These are phyloP conservation scores for Stegastes partitus DNA, from an alignment of 2,113 vertebrate species.

Conservation along the genomic window DNA sequence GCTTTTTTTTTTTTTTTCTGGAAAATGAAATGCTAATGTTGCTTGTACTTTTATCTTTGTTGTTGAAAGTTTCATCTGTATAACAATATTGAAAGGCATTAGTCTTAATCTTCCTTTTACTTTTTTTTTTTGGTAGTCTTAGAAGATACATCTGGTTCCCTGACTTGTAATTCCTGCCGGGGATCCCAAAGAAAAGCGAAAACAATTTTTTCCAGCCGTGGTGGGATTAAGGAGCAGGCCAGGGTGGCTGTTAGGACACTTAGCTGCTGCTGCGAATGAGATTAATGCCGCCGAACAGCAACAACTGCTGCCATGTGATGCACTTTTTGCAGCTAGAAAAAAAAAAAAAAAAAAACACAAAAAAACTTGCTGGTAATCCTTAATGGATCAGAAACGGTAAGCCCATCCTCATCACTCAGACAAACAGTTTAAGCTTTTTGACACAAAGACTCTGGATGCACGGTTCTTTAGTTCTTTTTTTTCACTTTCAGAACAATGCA, in stretches of 20 bases:
- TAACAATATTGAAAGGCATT: conserved; percentile 81
- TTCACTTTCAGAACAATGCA: conserved; percentile 39
- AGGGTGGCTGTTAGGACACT: conserved; percentile 62
- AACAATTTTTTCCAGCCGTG: conserved; percentile 64
- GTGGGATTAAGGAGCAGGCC: conserved; percentile 65
- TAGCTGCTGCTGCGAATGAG: conserved; percentile 71
- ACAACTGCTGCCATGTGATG: conserved; percentile 62
- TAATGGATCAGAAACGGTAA: conserved; percentile 65
- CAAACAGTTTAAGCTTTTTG: conserved; percentile 62
- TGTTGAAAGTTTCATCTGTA: conserved; percentile 71
- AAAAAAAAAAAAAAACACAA: too few species aligned
- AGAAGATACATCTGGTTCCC: conserved; percentile 74
- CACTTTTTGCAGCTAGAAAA: conserved; percentile 66
- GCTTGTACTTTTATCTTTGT: conserved; percentile 30
- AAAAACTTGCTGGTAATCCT: conserved; percentile 74
- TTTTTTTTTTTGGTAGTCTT: conserved; percentile 51
- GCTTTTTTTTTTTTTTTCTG: conserved; percentile 56
- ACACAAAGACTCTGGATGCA: conserved; percentile 37
- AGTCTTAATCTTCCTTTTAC: conserved; percentile 74
- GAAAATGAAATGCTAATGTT: conserved; percentile 60
- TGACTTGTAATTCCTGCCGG: conserved; percentile 72
- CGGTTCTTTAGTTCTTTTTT: conserved; percentile 32
- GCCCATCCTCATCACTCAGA: conserved; percentile 52
- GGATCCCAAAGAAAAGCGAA: conserved; percentile 71
- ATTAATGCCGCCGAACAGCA: conserved; percentile 65